phyloP scores from a whole-genome alignment of 1,140 invertebrate genomes.

The Drosophila repleta region DNA sequence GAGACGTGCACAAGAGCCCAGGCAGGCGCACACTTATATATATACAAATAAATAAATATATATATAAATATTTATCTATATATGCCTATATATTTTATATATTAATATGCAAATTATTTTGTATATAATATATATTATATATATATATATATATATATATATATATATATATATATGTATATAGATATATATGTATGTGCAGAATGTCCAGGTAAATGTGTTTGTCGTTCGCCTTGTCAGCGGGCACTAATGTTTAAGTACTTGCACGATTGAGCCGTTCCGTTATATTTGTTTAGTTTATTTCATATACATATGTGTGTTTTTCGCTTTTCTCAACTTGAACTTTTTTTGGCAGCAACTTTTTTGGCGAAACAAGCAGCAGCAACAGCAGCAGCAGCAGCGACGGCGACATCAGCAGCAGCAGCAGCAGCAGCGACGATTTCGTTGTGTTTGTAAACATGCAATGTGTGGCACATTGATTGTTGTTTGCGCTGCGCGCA shows the following conservation, averaged over 20 bases:
- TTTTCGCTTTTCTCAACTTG: slow-evolving; percentile 19
- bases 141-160: slow-evolving; percentile 4
- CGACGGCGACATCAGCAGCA: not conserved
- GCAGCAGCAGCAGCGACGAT: slow-evolving; percentile 14
- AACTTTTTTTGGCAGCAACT: slow-evolving; percentile 32
- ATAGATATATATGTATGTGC: not conserved
- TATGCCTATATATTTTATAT: not conserved
- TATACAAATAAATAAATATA: not conserved
- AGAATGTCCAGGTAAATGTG: slow-evolving; percentile 13
- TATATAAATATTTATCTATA: not conserved
- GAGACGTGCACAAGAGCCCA: slow-evolving; percentile 32
- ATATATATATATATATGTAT: not conserved
- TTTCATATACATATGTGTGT: not conserved
- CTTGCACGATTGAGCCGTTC: not conserved
- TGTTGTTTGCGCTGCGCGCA: slow-evolving; percentile 38
- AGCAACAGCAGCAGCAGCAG: slow-evolving; percentile 6
- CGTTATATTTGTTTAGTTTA: slow-evolving; percentile 16
- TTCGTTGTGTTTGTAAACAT: slow-evolving; percentile 56
- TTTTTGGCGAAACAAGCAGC: slow-evolving; percentile 48
- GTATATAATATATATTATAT: not conserved
- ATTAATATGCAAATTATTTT: not conserved
- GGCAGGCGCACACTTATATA: not conserved
- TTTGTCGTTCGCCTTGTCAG: not conserved
- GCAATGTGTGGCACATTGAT: slow-evolving; percentile 53
- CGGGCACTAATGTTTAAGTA: slow-evolving; percentile 11